Base-by-base conservation (phyloP, 2,797 vertebrate species). In the Myotis findleyi region DNA sequence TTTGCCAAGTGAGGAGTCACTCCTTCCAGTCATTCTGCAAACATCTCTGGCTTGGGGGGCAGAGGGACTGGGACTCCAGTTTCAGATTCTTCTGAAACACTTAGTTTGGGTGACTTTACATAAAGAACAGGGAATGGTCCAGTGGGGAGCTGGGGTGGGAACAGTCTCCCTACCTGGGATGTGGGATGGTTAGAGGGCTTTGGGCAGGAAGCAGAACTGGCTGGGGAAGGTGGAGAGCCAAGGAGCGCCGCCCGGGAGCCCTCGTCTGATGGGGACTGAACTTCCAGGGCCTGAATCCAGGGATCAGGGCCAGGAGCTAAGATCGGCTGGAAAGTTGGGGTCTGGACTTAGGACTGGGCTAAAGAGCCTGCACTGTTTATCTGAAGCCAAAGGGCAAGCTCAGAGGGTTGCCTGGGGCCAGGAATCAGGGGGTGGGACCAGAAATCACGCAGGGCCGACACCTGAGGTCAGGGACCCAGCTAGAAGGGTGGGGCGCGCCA, bases 11-110 rank as follows among this genome's bases (percentile, higher is more conserved):
- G 41, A 84, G 44, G 55, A 81, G 55, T 73, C 59, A 55, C 23
- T 55, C 41, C 36, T 20, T 64, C 77, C 77, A 91, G 77, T 23
- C 49, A 49, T 66, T 76, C 84, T 84, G 66, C 27, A 36, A 27
- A 53, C 57, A 57, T 33, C 77, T 73, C n/a, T 59, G 27, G 73
- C 69, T 80, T 81, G 38, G 36, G 59, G 72, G 21, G 38, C 44
- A 57, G 49, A 86, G 62, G 25, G 47, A 86, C 9, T 44, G 62
- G 69, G 68, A 23, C 41, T 73, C 59, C 9, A 18, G 66, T 69
- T 87, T 92, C 66, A 64, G 47, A 80, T 81, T 87, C 20, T 84
- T 81, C 53, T 62, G 7, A 90, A 94, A 80, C 55, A 59, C 20
- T 62, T 51, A 66, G 27, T 87, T 62, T 72, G 76, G 53, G 55